Evolutionary conservation across 2,113 vertebrate species (phyloP).

Genomic region (Uria aalge): DNA sequence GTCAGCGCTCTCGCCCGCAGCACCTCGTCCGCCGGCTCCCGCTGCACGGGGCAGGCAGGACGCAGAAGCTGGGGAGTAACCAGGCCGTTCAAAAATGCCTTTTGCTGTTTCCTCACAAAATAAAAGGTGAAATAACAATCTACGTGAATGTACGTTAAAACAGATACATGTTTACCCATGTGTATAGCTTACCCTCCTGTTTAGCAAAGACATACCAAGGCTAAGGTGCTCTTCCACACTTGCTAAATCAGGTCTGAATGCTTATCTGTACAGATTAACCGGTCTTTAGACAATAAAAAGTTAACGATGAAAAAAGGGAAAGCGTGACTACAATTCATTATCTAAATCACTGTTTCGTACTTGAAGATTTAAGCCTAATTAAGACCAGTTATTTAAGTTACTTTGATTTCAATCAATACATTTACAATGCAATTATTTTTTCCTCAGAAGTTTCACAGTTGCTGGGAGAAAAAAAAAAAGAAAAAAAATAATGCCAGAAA

Average conservation of each 20-base stretch:
- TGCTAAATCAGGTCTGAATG: not conserved
- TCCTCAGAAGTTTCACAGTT: not conserved
- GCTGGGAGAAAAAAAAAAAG: not conserved
- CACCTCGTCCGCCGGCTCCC: not conserved
- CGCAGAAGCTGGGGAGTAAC: not conserved
- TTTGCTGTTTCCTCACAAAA: not conserved
- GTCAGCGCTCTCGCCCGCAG: not conserved
- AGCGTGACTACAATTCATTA: not conserved
- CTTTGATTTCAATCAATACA: not conserved
- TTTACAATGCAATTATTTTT: not conserved
- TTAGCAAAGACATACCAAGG: not conserved
- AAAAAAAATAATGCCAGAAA: not conserved
- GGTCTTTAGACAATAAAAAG: not conserved
- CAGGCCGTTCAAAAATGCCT: not conserved
- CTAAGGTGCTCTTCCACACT: not conserved
- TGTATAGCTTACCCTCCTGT: not conserved
- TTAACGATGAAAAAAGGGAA: not conserved
- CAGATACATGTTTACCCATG: not conserved
- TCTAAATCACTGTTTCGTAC: not conserved
- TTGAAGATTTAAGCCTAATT: not conserved
- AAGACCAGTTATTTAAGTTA: not conserved
- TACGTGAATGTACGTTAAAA: not conserved
- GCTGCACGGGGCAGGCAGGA: not conserved
- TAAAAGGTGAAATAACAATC: not conserved
- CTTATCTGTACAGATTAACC: not conserved